A percentile compares a stretch with the other conserved stretches of the same genome.
Evolutionary conservation across 2,888 invertebrate genomes (phyloP).

Genomic region (Dione vanillae): DNA sequence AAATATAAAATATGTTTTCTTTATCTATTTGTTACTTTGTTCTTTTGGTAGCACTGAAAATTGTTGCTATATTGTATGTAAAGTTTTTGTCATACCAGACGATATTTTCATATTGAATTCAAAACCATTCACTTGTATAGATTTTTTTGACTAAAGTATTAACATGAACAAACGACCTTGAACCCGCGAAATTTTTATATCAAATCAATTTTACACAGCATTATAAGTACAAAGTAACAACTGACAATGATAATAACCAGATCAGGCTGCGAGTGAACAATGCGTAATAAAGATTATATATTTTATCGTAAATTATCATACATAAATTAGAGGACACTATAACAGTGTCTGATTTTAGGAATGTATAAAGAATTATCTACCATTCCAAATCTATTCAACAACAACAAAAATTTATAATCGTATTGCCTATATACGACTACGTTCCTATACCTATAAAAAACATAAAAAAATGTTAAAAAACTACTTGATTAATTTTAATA

Average conservation of each 20-base stretch:
- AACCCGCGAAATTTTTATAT: no score
- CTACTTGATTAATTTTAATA: no score
- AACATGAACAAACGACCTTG: no score
- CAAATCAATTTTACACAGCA: neutral
- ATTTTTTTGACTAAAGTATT: no score
- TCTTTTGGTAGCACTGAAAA: neutral
- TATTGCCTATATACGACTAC: no score
- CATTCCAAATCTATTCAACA: constrained; percentile 15
- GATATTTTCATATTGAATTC: no score
- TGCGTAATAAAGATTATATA: constrained; percentile 20
- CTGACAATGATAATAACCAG: neutral
- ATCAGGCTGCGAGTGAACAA: neutral
- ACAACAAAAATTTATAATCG: neutral
- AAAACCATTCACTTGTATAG: no score
- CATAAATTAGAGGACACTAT: constrained; percentile 20
- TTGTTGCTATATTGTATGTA: neutral
- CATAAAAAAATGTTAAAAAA: no score
- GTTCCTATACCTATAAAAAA: no score
- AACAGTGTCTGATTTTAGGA: neutral
- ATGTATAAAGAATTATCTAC: constrained; percentile 6
- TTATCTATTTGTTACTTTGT: neutral
- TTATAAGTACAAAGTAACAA: no score
- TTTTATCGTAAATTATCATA: constrained; percentile 10
- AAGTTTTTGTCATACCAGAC: no score
- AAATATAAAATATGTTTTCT: no score